A percentile compares a stretch with the other conserved stretches of the same genome.
Conservation (phyloP, 2,797 vertebrate species). For the Apogon talboti region DNA sequence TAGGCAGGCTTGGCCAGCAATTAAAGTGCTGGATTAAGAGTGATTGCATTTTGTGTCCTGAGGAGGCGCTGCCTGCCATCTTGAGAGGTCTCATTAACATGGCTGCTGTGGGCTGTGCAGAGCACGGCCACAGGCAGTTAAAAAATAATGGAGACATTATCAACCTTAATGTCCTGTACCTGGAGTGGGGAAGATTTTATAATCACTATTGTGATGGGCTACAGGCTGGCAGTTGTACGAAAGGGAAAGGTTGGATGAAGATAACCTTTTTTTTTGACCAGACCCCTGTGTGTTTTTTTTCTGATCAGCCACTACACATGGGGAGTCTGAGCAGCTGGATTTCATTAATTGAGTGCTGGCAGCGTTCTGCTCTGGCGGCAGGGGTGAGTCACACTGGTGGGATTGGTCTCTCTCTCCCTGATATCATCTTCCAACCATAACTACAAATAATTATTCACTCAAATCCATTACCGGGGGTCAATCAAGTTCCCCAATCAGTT, state of each 20-base stretch:
- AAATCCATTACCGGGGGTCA: constrained; percentile 86
- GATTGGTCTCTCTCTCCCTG: constrained; percentile 77
- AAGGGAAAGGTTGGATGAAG: constrained; percentile 73
- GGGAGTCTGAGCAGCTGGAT: constrained; percentile 84
- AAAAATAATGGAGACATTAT: constrained; percentile 80
- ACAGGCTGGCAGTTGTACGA: constrained; percentile 62
- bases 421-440: constrained; percentile 84
- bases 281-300: constrained; percentile 70
- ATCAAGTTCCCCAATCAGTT: constrained; percentile 83
- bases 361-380: constrained; percentile 78
- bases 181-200: constrained; percentile 77
- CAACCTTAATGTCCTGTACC: constrained; percentile 76
- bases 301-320: constrained; percentile 73
- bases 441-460: constrained; percentile 88
- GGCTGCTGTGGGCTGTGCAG: constrained; percentile 66
- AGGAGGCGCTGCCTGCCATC: constrained; percentile 82
- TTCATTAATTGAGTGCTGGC: constrained; percentile 85
- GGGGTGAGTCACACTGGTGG: constrained; percentile 81
- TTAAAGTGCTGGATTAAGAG: constrained; percentile 84
- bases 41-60: constrained; percentile 83
- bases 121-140: constrained; percentile 69
- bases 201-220: constrained; percentile 78
- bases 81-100: constrained; percentile 82
- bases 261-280: constrained; percentile 76
- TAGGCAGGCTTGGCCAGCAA: constrained; percentile 79